Base-by-base conservation (phyloP, 2,113 vertebrate genomes). In the Coptodon rendalli region DNA sequence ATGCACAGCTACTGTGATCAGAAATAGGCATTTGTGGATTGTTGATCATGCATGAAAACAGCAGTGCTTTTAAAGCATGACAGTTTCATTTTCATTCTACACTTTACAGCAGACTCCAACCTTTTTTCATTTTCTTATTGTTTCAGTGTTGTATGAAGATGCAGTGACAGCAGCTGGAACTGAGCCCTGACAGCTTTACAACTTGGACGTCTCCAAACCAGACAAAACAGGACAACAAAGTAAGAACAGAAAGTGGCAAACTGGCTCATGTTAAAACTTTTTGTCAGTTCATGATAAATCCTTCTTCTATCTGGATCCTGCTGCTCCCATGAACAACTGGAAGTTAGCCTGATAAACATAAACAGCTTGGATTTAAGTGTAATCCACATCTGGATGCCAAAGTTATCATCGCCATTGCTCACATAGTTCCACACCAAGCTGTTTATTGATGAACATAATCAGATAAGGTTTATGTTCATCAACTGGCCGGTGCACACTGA, bases 361-460 rank as follows among this genome's bases (percentile, higher is more conserved):
- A 71, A 90, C 61, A 84, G 52, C 19, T 40, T 11, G 68, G 79
- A 63, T 31, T 71, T 54, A 54, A 81, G 24, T 19, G 17, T 80
- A 63, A 87, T 73, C 84, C 86, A 81, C 71, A 83, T 81, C 63
- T 84, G 79, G 56, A 83, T 38, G 54, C 40, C 79, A 36, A 59
- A 52, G 50, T 22, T 24, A 29, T 83, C 48, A 2, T 57, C 9
- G 3, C 66, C 83, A 84, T 89, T n/a, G 29, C 50, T 84, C 59
- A 4, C 85, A 88, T 92, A 88, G 9, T 63, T 89, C 43, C 61
- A 24, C 50, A 38, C 19, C 50, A 29, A 17, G 86, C 84, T 87
- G 86, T 89, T 89, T 92, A 61, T 88, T 88, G 82, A 87, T 90
- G 52, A 82, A 87, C 34, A 87, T 56, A 90, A 88, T 89, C 90